These are phyloP conservation scores for Orycteropus afer DNA, from an alignment of 2,113 vertebrate species.

Conservation along the genomic window DNA sequence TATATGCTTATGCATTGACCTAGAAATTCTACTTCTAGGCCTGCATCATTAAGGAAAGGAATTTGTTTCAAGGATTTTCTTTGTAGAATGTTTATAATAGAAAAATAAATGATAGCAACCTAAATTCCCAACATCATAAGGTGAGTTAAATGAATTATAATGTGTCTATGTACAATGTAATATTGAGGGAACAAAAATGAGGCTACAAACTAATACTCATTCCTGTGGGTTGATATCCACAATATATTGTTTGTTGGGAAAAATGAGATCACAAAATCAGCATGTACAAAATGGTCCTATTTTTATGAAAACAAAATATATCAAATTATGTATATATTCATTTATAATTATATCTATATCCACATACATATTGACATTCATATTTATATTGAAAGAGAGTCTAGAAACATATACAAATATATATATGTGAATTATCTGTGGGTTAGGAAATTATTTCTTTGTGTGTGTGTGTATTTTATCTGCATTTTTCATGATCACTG, in stretches of 20 bases:
- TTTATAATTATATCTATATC: not conserved
- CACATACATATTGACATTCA: not conserved
- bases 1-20: not conserved
- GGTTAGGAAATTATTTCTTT: not conserved
- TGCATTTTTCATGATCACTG: not conserved
- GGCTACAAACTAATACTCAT: not conserved
- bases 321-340: not conserved
- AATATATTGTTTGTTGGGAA: not conserved
- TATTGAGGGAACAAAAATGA: slow-evolving; percentile 8
- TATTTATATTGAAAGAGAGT: not conserved
- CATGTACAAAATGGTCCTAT: not conserved
- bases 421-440: not conserved
- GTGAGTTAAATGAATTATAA: not conserved
- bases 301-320: not conserved
- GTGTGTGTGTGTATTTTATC: not conserved
- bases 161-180: not conserved
- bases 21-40: slow-evolving; percentile 6
- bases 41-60: not conserved
- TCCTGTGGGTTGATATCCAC: not conserved
- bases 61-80: not conserved
- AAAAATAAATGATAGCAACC: not conserved
- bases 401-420: not conserved
- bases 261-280: not conserved
- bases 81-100: not conserved
- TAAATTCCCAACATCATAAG: not conserved